Evolutionary conservation across 2,797 vertebrate species (phyloP).

Genomic region (Sebastes iracundus): DNA sequence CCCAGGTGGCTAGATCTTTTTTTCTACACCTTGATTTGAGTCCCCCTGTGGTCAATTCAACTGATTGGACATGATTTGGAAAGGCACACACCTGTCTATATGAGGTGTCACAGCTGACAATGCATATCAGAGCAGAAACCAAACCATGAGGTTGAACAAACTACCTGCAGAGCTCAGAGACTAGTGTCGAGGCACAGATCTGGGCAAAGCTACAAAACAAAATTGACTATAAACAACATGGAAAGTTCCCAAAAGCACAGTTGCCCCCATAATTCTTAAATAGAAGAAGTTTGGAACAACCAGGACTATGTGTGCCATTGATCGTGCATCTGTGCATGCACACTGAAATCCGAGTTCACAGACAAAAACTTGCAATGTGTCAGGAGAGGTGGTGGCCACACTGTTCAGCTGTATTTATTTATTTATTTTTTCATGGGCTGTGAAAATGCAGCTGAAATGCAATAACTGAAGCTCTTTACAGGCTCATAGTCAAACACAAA

Average conservation of each 20-base stretch:
- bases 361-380: background rate
- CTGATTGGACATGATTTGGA: background rate
- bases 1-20: background rate
- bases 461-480: background rate
- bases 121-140: background rate
- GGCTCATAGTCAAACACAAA: background rate
- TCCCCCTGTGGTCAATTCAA: background rate
- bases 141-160: background rate
- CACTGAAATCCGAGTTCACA: background rate
- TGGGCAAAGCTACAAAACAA: too few relatives aligned
- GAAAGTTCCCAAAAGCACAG: background rate
- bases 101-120: background rate
- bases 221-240: background rate
- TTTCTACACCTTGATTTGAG: background rate
- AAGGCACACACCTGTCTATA: background rate
- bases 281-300: background rate
- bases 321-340: background rate
- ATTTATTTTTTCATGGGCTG: background rate
- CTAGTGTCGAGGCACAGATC: background rate
- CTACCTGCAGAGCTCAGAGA: background rate
- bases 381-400: background rate
- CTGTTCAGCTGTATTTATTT: background rate
- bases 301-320: background rate
- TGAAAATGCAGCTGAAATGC: background rate
- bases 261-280: background rate